Conservation (phyloP, 2,797 vertebrate species). For the Aldrovandia affinis region DNA sequence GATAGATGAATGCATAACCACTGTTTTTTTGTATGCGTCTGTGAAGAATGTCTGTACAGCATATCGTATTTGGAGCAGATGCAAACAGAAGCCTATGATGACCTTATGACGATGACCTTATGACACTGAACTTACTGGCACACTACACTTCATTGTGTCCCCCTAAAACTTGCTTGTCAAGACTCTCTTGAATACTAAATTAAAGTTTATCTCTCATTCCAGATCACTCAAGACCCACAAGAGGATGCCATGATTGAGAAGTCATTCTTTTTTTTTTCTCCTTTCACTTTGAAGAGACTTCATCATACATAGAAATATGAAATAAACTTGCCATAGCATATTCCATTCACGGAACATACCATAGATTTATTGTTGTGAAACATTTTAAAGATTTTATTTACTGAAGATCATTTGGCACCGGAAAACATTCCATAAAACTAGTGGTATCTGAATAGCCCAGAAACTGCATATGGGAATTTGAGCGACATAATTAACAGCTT, state of each 20-base stretch:
- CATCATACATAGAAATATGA: not conserved
- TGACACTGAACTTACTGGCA: not conserved
- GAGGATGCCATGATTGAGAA: not conserved
- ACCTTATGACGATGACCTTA: not conserved
- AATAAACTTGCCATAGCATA: not conserved
- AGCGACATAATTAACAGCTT: not conserved
- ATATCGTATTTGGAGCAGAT: not conserved
- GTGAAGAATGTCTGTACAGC: not conserved
- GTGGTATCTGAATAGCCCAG: not conserved
- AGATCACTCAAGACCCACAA: slow-evolving; percentile 4
- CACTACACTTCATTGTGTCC: not conserved
- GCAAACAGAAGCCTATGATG: not conserved
- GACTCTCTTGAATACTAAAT: not conserved
- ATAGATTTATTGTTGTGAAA: not conserved
- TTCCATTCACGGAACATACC: not conserved
- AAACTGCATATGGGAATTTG: not conserved
- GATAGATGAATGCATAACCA: not conserved
- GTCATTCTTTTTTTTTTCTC: not conserved
- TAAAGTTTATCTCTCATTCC: slow-evolving; percentile 11
- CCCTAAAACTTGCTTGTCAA: not conserved
- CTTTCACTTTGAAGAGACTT: not conserved
- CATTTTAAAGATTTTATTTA: not conserved
- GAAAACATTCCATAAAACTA: not conserved
- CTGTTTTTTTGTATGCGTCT: not conserved
- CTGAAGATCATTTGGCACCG: not conserved